phyloP scores from a whole-genome alignment of 2,888 invertebrate genomes.

The Rosalia funebris region DNA sequence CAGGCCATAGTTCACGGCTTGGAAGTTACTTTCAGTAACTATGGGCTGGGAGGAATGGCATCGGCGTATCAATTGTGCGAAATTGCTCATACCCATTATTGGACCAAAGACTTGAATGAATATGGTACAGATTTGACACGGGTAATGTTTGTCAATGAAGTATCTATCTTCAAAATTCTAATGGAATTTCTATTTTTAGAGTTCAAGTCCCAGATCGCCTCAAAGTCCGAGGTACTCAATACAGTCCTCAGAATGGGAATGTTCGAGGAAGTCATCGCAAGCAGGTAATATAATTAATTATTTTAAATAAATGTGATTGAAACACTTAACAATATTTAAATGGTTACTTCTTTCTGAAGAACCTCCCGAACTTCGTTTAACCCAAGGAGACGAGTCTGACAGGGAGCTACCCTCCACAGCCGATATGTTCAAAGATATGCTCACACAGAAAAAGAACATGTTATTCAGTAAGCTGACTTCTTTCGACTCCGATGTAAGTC shows the following conservation, averaged over 20 bases:
- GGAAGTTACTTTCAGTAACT: constrained; percentile 91
- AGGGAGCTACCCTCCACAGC: constrained; percentile 79
- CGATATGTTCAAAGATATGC: constrained; percentile 93
- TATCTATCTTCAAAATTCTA: constrained; percentile 9
- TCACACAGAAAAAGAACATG: constrained; percentile 90
- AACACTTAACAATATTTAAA: no score
- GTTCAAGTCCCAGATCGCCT: constrained; percentile 75
- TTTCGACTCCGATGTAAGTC: constrained; percentile 89
- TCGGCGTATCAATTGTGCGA: constrained; percentile 97
- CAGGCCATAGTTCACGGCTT: constrained; percentile 90
- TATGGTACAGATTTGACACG: constrained; percentile 64
- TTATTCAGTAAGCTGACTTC: constrained; percentile 88
- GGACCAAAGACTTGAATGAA: constrained; percentile 85
- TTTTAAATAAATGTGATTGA: not conserved
- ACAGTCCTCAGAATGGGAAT: constrained; percentile 67
- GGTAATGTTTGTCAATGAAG: constrained; percentile 40
- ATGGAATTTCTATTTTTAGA: constrained; percentile 62
- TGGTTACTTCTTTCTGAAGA: constrained; percentile 56
- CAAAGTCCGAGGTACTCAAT: constrained; percentile 69
- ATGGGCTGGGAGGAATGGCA: constrained; percentile 96
- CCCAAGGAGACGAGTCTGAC: constrained; percentile 72
- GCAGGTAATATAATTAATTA: constrained; percentile 68
- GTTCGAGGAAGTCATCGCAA: constrained; percentile 75
- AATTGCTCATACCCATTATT: constrained; percentile 98
- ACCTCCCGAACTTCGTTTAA: constrained; percentile 70